Base-by-base conservation (phyloP, 2,113 vertebrate genomes). In the Daphoenositta chrysoptera region DNA sequence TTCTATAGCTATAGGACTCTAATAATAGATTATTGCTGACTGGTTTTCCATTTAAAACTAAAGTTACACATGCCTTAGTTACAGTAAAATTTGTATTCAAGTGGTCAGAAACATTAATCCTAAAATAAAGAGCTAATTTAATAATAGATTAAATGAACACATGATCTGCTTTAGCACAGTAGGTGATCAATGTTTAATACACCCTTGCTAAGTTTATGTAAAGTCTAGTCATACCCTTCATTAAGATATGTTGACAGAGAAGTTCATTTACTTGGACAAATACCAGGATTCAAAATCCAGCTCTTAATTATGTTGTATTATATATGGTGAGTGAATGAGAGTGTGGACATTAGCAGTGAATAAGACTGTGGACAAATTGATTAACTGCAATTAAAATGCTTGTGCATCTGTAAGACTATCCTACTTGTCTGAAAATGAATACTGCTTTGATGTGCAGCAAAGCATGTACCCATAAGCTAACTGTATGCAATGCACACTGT, bases 211-310 rank as follows among this genome's bases (percentile, higher is more conserved):
- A 77, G 20, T 92, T 94, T 87, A 70, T 95, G 66, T 90, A 78
- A 94, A 96, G 61, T 97, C 80, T 92, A 96, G 85, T 91, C 91
- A 94, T 60, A 93, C 14, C 47, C 75, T 90, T 94, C 73, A 95
- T 95, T 95, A 94, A 83, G 73, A 39, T 47, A 35, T 76, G 30
- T 93, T 89, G 77, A 89, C 75, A 96, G 73, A 91, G 80, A 80
- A 93, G 61, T 95, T 92, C 3, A 71, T 89, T 93, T 85, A 54
- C 53, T 84, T 89, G 73, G 40, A 92, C 37, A 91, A 56, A 90
- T 81, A 75, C 42, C 33, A 92, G 72, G 63, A 90, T 81, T 85
- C 69, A 91, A 83, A 96, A 78, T 89, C 27, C 47, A 69, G 2
- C 69, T 88, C 35, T 83, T 92, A 93, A 94, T 95, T 91, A 86